Evolutionary conservation across 2,888 invertebrate species (phyloP).

Genomic region (Auanema freiburgensis): DNA sequence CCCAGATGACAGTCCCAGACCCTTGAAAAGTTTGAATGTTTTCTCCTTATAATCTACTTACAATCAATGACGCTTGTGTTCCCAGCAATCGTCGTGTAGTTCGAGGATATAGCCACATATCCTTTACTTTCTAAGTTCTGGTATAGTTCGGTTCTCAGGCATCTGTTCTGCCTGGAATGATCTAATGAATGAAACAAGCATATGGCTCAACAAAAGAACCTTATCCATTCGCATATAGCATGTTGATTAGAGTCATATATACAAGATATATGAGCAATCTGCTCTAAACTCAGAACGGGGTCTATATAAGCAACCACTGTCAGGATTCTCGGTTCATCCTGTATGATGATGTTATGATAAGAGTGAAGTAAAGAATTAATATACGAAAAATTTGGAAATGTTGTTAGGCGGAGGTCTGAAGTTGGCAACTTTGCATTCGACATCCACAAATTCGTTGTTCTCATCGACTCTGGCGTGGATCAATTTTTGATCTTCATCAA

Average conservation of each 20-base stretch:
- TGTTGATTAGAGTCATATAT: conserved; percentile 28
- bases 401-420: conserved; percentile 28
- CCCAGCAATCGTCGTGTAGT: conserved; percentile 33
- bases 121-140: conserved; percentile 21
- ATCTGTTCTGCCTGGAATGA: conserved; percentile 35
- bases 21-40: no score
- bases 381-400: conserved; percentile 40
- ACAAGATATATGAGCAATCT: conserved; percentile 51
- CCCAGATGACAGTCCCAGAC: conserved; percentile 47
- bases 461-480: conserved; percentile 47
- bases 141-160: conserved; percentile 41
- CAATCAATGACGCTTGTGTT: conserved; percentile 28
- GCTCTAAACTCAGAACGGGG: conserved; percentile 37
- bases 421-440: conserved; percentile 50
- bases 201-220: conserved; percentile 18
- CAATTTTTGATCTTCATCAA: conserved; percentile 52
- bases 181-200: background rate
- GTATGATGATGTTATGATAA: conserved; percentile 10
- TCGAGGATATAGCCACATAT: conserved; percentile 28
- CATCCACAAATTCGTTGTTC: conserved; percentile 50
- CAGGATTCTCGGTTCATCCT: conserved; percentile 47
- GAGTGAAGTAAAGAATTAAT: conserved; percentile 6
- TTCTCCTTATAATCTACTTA: no score
- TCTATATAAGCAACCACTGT: conserved; percentile 52
- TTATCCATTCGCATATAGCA: conserved; percentile 48